A percentile compares a stretch with the other conserved stretches of the same genome.
phyloP scores from a whole-genome alignment of 2,888 invertebrate species.

The Epinotia bilunana region DNA sequence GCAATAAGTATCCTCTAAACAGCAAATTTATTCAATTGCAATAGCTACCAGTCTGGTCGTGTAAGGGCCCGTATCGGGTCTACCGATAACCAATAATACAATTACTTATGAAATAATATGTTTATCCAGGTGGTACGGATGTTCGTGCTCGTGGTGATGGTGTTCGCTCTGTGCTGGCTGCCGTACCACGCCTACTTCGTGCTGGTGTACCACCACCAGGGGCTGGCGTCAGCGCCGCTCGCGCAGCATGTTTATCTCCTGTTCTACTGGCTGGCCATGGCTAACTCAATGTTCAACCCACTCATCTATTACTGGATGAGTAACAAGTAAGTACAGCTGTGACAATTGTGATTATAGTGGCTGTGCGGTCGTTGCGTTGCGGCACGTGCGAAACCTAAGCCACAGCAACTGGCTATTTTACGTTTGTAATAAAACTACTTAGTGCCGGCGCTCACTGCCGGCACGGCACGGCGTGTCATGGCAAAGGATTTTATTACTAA shows the following conservation, averaged over 20 bases:
- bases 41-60: background rate
- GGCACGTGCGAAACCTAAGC: background rate
- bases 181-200: constrained; percentile 95
- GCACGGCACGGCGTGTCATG: too few species aligned
- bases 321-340: constrained; percentile 85
- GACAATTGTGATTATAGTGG: background rate
- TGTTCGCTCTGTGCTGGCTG: constrained; percentile 94
- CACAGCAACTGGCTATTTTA: background rate
- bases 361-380: background rate
- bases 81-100: background rate
- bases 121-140: constrained; percentile 90
- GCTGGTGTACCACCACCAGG: constrained; percentile 85
- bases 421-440: background rate
- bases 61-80: background rate
- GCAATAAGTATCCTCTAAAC: too few species aligned
- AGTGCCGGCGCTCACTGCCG: too few species aligned
- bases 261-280: constrained; percentile 96
- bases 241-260: constrained; percentile 93
- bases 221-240: constrained; percentile 87
- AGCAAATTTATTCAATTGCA: too few species aligned
- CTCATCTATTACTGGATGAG: constrained; percentile 97
- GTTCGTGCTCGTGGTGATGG: constrained; percentile 93
- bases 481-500: too few species aligned
- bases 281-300: constrained; percentile 96
- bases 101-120: background rate